These are phyloP conservation scores for Zoanthus gigantus DNA, from an alignment of 92 coral and sea anemone genomes.

Conservation along the genomic window DNA sequence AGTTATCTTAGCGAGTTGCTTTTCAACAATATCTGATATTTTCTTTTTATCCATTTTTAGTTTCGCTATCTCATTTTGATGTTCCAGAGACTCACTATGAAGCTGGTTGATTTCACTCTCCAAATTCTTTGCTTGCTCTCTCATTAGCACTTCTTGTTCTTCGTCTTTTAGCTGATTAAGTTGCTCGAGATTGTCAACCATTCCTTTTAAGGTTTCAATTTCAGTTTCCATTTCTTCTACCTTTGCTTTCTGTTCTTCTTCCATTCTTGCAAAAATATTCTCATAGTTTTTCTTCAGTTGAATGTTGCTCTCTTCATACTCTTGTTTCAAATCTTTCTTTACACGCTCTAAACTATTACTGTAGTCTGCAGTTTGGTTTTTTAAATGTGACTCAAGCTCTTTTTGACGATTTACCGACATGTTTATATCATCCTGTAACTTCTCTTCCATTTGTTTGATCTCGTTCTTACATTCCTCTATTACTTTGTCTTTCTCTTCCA, in stretches of 20 bases:
- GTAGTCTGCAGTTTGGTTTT: slow-evolving; percentile 71
- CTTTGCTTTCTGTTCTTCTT: slow-evolving; percentile 76
- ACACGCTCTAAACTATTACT: slow-evolving; percentile 77
- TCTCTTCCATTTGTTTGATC: slow-evolving; percentile 59
- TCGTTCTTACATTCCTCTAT: slow-evolving; percentile 64
- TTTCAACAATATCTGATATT: slow-evolving; percentile 49
- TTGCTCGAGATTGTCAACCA: slow-evolving; percentile 91
- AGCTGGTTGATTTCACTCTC: slow-evolving; percentile 61
- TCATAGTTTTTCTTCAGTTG: slow-evolving; percentile 80
- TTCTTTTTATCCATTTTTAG: slow-evolving; percentile 45
- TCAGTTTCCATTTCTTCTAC: slow-evolving; percentile 80
- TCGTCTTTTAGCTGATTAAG: slow-evolving; percentile 85
- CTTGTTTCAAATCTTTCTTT: slow-evolving; percentile 72
- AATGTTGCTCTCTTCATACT: slow-evolving; percentile 73
- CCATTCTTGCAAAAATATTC: slow-evolving; percentile 75
- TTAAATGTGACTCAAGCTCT: slow-evolving; percentile 67
- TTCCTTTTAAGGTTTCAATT: slow-evolving; percentile 84
- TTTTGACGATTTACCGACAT: slow-evolving; percentile 65
- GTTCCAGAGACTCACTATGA: slow-evolving; percentile 55
- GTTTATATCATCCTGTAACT: slow-evolving; percentile 68
- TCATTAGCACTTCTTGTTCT: slow-evolving; percentile 71
- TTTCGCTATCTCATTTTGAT: slow-evolving; percentile 58
- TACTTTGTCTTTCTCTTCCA: slow-evolving; percentile 66
- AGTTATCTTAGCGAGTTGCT: slow-evolving; percentile 49
- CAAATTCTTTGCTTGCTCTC: slow-evolving; percentile 77